These are phyloP conservation scores for Scomber japonicus DNA, from an alignment of 2,113 vertebrate genomes.

Conservation along the genomic window DNA sequence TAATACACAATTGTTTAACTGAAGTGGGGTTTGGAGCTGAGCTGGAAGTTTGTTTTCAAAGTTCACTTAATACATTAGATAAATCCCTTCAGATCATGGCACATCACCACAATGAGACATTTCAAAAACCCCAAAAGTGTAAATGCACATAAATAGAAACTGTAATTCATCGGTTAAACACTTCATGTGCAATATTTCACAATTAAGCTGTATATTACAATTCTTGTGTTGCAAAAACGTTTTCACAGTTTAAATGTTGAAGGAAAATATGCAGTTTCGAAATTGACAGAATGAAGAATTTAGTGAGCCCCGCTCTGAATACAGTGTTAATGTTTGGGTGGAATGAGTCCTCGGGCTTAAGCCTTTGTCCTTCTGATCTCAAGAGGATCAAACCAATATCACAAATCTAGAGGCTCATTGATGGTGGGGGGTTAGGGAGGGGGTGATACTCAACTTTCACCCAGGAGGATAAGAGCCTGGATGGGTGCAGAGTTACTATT, in stretches of 20 bases:
- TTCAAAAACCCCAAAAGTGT: constrained; percentile 13
- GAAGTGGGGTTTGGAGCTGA: constrained; percentile 34
- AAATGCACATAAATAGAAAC: constrained; percentile 26
- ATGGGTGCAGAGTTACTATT: constrained; percentile 68
- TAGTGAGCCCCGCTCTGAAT: not conserved
- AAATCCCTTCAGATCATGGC: constrained; percentile 11
- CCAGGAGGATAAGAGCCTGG: constrained; percentile 70
- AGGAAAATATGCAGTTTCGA: constrained; percentile 19
- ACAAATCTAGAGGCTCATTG: constrained; percentile 57
- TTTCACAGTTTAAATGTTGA: not conserved
- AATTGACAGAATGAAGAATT: not conserved
- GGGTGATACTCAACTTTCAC: constrained; percentile 74
- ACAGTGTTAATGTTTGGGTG: constrained; percentile 55
- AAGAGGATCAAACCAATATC: constrained; percentile 60
- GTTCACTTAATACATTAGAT: constrained; percentile 19
- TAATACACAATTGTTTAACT: not conserved
- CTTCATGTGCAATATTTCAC: not conserved
- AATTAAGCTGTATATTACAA: constrained; percentile 2
- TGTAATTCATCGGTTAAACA: not conserved
- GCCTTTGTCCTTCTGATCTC: constrained; percentile 67
- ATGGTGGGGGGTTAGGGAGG: not conserved
- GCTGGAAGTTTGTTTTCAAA: constrained; percentile 32
- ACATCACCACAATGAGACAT: not conserved
- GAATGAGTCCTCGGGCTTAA: constrained; percentile 33
- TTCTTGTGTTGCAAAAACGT: constrained; percentile 13